Evolutionary conservation across 2,113 vertebrate genomes (phyloP), one percentile per base, ranked within the genome.

Genomic region (Uria aalge): DNA sequence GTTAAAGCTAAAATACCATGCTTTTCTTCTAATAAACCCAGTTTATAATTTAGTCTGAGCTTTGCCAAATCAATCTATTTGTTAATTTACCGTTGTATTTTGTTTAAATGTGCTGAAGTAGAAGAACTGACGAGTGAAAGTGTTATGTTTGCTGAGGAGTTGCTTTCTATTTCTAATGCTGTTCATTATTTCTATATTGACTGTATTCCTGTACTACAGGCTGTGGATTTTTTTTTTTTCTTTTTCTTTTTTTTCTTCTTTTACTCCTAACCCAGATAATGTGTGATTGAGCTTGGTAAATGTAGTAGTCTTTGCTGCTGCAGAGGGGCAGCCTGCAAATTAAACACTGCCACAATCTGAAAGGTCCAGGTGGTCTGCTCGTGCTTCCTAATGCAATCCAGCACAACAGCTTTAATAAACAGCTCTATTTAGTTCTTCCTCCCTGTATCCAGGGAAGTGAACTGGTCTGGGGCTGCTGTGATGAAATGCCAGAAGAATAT

Each of bases 401-500:
- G 98, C 97, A 98, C 97, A 98, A 97, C 98, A 98, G 98, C 98
- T 98, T 98, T 98, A 98, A 98, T 98, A 98, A 98, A 98, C 98
- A 99, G 98, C 98, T 98, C 98, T 98, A 98, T 98, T 98, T 98
- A 98, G 98, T 98, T 98, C 98, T 98, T 98, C 97, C 98, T 98
- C 97, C 97, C 97, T 98, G 98, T 97, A 98, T 98, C 97, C 97
- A 98, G 98, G 98, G 98, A 98, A 98, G 98, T 97, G 98, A 98
- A 97, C 98, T 98, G 98, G 97, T 98, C 97, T 98, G 97, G 98
- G 97, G 98, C 97, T 98, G 98, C 98, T 98, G 98, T 98, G 98
- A 98, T 99, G 98, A 98, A 98, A 98, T 98, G 98, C 98, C 98
- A 98, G 98, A 98, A 98, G 98, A 98, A 98, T 98, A 75, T 98